Evolutionary conservation across 2,113 vertebrate species (phyloP).

Genomic region (Tachycineta bicolor): DNA sequence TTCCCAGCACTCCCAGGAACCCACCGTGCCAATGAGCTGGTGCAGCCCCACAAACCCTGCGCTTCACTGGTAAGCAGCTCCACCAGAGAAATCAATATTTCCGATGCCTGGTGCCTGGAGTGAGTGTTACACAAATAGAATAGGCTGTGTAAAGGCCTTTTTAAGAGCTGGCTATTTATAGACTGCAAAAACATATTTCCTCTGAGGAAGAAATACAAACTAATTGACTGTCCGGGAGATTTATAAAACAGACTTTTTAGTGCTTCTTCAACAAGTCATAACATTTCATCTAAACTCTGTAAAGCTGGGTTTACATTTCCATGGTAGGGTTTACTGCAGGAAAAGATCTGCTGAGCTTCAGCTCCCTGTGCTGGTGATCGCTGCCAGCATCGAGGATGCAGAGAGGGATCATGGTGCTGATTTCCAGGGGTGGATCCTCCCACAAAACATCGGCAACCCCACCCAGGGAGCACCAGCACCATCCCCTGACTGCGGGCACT

Average conservation of each 20-base stretch:
- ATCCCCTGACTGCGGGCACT: neutral
- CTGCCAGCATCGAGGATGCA: neutral
- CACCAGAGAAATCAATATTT: neutral
- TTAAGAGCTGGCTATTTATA: conserved; percentile 8
- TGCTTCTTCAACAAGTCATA: neutral
- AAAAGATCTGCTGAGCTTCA: neutral
- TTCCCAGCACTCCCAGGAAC: neutral
- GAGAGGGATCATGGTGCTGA: neutral
- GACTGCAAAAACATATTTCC: neutral
- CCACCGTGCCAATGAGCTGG: neutral
- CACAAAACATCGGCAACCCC: neutral
- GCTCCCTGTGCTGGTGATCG: neutral
- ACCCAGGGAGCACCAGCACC: neutral
- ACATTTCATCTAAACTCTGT: neutral
- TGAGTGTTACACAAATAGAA: neutral
- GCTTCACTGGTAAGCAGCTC: neutral
- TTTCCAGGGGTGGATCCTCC: neutral
- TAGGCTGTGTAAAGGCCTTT: neutral
- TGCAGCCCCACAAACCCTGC: neutral
- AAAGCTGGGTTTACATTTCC: neutral
- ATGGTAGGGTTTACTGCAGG: neutral
- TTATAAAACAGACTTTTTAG: conserved; percentile 13
- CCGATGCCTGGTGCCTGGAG: neutral
- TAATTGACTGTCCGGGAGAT: conserved; percentile 19
- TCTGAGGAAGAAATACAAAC: neutral